phyloP scores from a whole-genome alignment of 2,888 invertebrate genomes.

The Agrenia bidenticulata region DNA sequence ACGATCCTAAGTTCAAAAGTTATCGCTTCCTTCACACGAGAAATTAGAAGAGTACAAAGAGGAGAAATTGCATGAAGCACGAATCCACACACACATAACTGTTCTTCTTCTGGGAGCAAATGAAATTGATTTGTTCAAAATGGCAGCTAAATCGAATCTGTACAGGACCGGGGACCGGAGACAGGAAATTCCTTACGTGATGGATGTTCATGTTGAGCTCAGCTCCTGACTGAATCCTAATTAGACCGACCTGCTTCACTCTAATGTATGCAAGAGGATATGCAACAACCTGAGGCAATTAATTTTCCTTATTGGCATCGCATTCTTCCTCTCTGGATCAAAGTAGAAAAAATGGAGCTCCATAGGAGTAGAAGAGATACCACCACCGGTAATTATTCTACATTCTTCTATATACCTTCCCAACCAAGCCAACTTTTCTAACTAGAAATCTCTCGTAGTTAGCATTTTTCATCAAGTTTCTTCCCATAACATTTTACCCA shows the following conservation, averaged over 20 bases:
- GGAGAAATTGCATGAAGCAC: no score
- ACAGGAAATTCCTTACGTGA: constrained; percentile 20
- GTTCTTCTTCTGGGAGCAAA: no score
- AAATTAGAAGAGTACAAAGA: no score
- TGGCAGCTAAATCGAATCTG: neutral
- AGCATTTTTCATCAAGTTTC: constrained; percentile 16
- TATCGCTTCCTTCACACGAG: no score
- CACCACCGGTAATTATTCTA: no score
- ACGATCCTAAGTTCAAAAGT: neutral
- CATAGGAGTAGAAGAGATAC: no score
- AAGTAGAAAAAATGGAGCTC: neutral
- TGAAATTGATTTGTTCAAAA: constrained; percentile 14
- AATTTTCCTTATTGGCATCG: constrained; percentile 13
- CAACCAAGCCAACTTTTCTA: no score
- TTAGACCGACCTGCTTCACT: constrained; percentile 4
- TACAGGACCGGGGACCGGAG: neutral
- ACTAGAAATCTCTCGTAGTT: no score
- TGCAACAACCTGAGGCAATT: constrained; percentile 20
- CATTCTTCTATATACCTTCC: no score
- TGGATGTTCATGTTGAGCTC: constrained; percentile 5
- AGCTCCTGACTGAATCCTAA: neutral
- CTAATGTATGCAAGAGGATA: constrained; percentile 2
- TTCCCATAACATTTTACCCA: neutral
- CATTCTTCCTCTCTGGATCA: constrained; percentile 3
- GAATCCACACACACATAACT: no score